Evolutionary conservation across 2,888 invertebrate species (phyloP), one percentile per base, ranked within the genome.

Genomic region (Diogma glabrata): DNA sequence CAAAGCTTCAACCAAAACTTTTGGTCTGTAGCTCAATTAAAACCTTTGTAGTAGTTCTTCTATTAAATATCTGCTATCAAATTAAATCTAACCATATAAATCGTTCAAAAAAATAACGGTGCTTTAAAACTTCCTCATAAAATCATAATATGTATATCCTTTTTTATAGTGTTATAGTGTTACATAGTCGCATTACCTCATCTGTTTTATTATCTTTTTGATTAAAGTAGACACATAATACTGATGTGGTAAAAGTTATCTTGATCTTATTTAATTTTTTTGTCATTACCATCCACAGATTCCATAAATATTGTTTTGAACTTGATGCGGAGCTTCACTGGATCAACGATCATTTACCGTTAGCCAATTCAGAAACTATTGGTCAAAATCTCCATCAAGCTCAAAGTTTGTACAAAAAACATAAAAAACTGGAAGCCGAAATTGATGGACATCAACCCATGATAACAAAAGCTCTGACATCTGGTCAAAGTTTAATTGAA

Each of bases 231-330:
- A n/a, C n/a, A n/a, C n/a, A n/a, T n/a, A n/a, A n/a, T n/a, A n/a
- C n/a, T n/a, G n/a, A n/a, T n/a, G n/a, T n/a, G n/a, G n/a, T n/a
- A 36, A 36, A 16, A 36, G n/a, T 16, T 36, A 7, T 6, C 16
- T 24, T 24, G 6, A 7, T 24, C 24, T 7, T 9, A 24, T 7
- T 22, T 43, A 8, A 43, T 16, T 20, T 12, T 4, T 22, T 17
- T 43, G 12, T 7, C n/a, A 4, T 38, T 33, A 3, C 5, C 17
- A 10, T 19, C 45, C 36, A 0, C 61, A 73, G 73, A 57, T 83
- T 87, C 64, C 93, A 96, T 70, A 92, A 95, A 66, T 94, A 95
- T 68, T 84, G 86, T 3, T 93, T 95, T 61, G 94, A 95, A 63
- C 78, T 95, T 46, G 87, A 91, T 47, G 84, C 87, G 2, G 96